Percentiles rank a stretch among this genome's conserved stretches.
phyloP scores from a whole-genome alignment of 1,140 invertebrate species.

The Danaus melanippus region DNA sequence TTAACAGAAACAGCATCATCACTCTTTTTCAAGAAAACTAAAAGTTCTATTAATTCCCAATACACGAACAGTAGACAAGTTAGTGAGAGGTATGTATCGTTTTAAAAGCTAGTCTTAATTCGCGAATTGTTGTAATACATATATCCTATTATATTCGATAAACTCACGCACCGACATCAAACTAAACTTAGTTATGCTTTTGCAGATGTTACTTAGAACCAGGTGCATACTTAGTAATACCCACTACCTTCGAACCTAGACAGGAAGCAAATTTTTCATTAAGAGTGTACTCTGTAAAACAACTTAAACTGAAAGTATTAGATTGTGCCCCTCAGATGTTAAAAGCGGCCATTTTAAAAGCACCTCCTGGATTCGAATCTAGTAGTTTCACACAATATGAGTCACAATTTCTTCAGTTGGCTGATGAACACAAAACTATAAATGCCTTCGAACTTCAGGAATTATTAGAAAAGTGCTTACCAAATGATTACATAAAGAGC shows the following conservation, averaged over 20 bases:
- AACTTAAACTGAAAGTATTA: conserved; percentile 86
- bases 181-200: conserved; percentile 9
- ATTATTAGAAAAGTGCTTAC: conserved; percentile 90
- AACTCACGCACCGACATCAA: too few species aligned
- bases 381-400: conserved; percentile 90
- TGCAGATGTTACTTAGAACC: conserved; percentile 84
- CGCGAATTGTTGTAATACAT: too few species aligned
- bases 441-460: conserved; percentile 95
- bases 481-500: conserved; percentile 96
- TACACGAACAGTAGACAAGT: conserved; percentile 94
- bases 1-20: conserved; percentile 76
- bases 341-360: conserved; percentile 83
- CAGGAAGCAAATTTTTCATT: conserved; percentile 91
- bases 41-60: conserved; percentile 90
- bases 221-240: conserved; percentile 88
- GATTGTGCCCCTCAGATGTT: conserved; percentile 82
- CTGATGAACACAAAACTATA: conserved; percentile 90
- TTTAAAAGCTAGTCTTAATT: not conserved
- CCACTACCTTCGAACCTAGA: conserved; percentile 92
- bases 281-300: conserved; percentile 85
- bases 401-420: conserved; percentile 90
- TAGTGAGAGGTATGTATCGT: conserved; percentile 66
- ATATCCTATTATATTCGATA: too few species aligned
- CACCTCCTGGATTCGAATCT: conserved; percentile 76
- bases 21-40: conserved; percentile 90